Base-by-base conservation (phyloP, 2,797 vertebrate genomes). In the Acrossocheilus fasciatus region DNA sequence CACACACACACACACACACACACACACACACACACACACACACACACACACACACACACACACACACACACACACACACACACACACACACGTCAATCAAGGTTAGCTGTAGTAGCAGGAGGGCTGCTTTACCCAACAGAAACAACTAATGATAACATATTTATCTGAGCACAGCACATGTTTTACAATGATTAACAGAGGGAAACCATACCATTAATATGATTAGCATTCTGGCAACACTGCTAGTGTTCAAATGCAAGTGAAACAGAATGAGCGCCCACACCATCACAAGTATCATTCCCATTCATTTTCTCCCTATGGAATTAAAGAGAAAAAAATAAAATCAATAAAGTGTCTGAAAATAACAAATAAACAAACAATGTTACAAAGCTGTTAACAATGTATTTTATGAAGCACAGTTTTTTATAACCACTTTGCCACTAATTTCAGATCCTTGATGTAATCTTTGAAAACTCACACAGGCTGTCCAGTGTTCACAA, bases 151-250 rank as follows among this genome's bases (percentile, higher is more conserved):
- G 77, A 83, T 87, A 76, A 87, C 39, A 72, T 90, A 75, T 45
- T 81, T 69, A 14, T 52, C 10, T 43, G n/a, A 66, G 36, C 73
- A 52, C 69, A 74, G 41, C 79, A 83, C 64, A 62, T n/a, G 90
- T 88, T 82, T 84, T 50, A 81, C 86, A 54, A 39, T 84, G 85
- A 91, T 89, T 82, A 66, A 78, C 36, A 83, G 74, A 36, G 88
- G 68, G 62, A 83, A 59, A 81, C 52, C 59, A 78, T 11, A 41
- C 34, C 6, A 4, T 77, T 20, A 7, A 39, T 41, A 66, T 41
- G 23, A 81, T 86, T 57, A 57, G 23, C 11, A 57, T 9, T 57
- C 11, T 54, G 75, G 75, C 50, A 57, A 20, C 52, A 54, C 34
- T 57, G 34, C 50, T 76, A 10, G 1, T 66, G 41, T 43, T n/a